Evolutionary conservation across 1,140 invertebrate species (phyloP).

Genomic region (Aphelinus atriplicis): DNA sequence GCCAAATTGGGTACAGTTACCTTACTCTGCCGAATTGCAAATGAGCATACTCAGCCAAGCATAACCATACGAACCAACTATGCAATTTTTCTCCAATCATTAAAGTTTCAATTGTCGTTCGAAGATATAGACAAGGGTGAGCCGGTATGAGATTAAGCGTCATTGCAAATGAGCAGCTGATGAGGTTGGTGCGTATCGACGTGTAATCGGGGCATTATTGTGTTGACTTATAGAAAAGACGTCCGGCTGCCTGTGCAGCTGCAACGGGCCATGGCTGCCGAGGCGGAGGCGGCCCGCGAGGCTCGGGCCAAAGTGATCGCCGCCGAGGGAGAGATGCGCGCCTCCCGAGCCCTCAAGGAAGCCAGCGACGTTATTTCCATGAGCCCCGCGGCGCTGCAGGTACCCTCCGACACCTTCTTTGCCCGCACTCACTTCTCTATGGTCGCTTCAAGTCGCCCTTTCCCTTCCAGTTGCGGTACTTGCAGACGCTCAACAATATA

Average conservation of each 20-base stretch:
- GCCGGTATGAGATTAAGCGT: too few relatives aligned
- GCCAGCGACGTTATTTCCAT: constrained; percentile 86
- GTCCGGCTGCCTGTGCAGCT: constrained; percentile 88
- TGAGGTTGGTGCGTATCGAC: too few relatives aligned
- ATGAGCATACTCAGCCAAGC: too few relatives aligned
- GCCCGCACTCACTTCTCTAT: neutral
- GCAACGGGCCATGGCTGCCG: constrained; percentile 89
- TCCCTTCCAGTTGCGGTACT: constrained; percentile 66
- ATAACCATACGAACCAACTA: too few relatives aligned
- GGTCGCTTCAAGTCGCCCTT: constrained; percentile 14
- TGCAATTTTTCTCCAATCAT: too few relatives aligned
- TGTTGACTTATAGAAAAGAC: constrained; percentile 78
- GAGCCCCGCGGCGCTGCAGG: constrained; percentile 75
- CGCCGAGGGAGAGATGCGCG: constrained; percentile 87
- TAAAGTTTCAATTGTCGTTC: too few relatives aligned
- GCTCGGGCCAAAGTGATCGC: constrained; percentile 79
- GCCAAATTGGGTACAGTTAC: too few relatives aligned
- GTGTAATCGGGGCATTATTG: too few relatives aligned
- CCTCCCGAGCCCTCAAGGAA: constrained; percentile 87
- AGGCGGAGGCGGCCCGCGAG: constrained; percentile 87
- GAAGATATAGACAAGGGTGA: too few relatives aligned
- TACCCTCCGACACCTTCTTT: constrained; percentile 35
- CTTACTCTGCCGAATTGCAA: too few relatives aligned
- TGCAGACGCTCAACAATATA: constrained; percentile 85
- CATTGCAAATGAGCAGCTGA: too few relatives aligned